A percentile compares a stretch with the other conserved stretches of the same genome.
Evolutionary conservation across 2,888 invertebrate genomes (phyloP).

Genomic region (Drosophila setosimentum): DNA sequence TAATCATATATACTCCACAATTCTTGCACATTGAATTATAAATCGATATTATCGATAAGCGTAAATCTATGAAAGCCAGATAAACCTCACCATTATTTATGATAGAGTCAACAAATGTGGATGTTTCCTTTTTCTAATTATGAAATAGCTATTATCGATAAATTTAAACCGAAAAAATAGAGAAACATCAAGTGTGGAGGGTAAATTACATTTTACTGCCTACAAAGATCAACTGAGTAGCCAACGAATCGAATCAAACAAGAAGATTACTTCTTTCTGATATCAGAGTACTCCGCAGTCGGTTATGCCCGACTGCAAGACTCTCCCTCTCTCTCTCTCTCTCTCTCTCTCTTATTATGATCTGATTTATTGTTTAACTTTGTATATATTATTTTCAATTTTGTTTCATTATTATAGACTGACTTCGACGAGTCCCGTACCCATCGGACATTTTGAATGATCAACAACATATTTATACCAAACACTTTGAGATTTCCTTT

Average conservation of each 20-base stretch:
- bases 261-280: neutral
- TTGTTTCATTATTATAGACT: constrained; percentile 76
- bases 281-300: neutral
- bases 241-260: neutral
- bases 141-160: neutral
- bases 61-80: neutral
- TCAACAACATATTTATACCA: constrained; percentile 13
- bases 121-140: no score
- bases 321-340: no score
- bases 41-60: neutral
- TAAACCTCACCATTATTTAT: neutral
- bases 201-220: neutral
- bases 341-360: neutral
- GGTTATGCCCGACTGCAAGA: neutral
- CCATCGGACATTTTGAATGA: constrained; percentile 81
- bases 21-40: no score
- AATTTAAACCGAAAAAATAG: neutral
- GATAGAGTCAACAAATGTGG: neutral
- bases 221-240: neutral
- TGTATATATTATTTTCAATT: constrained; percentile 39
- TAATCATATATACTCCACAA: no score
- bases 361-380: constrained; percentile 26
- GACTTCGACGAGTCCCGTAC: constrained; percentile 83
- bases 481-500: constrained; percentile 59
- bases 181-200: no score